Conservation (phyloP, 2,888 invertebrate genomes). For the Drosophila peninsularis region DNA sequence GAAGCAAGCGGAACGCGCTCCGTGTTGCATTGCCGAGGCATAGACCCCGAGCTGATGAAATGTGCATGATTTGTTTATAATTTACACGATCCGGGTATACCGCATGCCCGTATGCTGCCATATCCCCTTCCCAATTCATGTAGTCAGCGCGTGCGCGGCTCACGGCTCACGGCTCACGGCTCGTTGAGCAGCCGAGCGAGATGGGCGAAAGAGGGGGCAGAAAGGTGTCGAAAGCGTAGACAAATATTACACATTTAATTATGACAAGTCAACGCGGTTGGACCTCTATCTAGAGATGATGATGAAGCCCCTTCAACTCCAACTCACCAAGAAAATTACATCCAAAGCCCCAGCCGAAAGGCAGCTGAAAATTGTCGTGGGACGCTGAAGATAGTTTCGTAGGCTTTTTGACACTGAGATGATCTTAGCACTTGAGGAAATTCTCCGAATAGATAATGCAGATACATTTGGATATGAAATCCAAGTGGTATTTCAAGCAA, state of each 20-base stretch:
- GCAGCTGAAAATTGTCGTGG: constrained; percentile 39
- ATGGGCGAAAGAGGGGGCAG: constrained; percentile 7
- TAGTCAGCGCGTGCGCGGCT: constrained; percentile 44
- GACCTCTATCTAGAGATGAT: constrained; percentile 18
- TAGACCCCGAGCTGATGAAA: constrained; percentile 61
- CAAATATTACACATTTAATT: constrained; percentile 77
- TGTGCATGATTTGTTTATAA: constrained; percentile 67
- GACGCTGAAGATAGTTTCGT: constrained; percentile 17
- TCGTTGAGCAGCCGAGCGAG: constrained; percentile 49
- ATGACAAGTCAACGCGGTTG: constrained; percentile 59
- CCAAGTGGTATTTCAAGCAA: not conserved
- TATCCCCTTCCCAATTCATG: constrained; percentile 9
- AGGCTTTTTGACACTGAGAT: constrained; percentile 27
- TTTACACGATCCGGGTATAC: constrained; percentile 52
- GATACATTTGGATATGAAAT: not conserved
- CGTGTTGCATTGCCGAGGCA: constrained; percentile 32
- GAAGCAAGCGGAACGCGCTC: constrained; percentile 63
- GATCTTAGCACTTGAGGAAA: constrained; percentile 37
- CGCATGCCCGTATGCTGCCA: not conserved
- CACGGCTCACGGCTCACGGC: constrained; percentile 46
- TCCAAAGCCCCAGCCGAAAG: constrained; percentile 28
- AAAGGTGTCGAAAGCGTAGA: constrained; percentile 71
- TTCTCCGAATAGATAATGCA: not conserved
- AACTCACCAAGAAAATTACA: constrained; percentile 45
- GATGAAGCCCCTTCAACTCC: constrained; percentile 31